Percentiles rank a stretch among this genome's conserved stretches.
Evolutionary conservation across 2,113 vertebrate genomes (phyloP).

Genomic region (Peromyscus leucopus): DNA sequence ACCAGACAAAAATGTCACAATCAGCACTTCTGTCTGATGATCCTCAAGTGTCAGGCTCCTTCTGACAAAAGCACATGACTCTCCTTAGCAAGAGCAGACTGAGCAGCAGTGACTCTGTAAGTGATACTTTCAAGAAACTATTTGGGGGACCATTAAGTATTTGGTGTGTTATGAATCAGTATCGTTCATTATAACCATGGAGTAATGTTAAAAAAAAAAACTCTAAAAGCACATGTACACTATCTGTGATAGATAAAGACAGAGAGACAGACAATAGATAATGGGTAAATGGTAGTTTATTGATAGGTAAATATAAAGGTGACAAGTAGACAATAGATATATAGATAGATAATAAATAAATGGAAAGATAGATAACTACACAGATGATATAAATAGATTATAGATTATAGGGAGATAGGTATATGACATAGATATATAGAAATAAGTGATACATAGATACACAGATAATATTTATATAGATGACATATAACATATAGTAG

Average conservation of each 20-base stretch:
- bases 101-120: neutral
- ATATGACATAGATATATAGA: neutral
- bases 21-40: neutral
- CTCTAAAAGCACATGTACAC: neutral
- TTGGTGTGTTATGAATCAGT: neutral
- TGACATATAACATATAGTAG: neutral
- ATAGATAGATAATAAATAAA: neutral
- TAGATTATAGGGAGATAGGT: neutral
- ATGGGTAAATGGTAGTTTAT: neutral
- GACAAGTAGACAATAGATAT: neutral
- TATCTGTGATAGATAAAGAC: neutral
- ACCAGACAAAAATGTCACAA: constrained; percentile 11
- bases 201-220: neutral
- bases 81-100: neutral
- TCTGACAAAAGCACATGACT: neutral
- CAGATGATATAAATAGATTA: neutral
- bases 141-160: neutral
- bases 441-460: neutral
- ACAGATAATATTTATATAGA: neutral
- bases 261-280: neutral
- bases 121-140: neutral
- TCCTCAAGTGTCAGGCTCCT: neutral
- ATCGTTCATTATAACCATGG: neutral
- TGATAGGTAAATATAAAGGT: neutral
- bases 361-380: neutral